Conservation (phyloP, 2,797 vertebrate species). For the Pelobates cultripes region DNA sequence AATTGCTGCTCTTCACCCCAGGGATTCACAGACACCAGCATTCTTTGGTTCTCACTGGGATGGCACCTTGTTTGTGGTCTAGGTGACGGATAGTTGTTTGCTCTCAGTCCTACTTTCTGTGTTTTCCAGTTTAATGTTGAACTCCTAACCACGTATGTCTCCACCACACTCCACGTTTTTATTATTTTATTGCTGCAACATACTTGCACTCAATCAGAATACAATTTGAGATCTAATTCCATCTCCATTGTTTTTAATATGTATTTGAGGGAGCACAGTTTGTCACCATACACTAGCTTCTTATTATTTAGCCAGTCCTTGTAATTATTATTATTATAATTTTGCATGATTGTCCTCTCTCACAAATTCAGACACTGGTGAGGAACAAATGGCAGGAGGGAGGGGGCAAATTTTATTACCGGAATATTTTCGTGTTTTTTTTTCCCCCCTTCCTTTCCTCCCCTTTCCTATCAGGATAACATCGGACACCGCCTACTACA, state of each 20-base stretch:
- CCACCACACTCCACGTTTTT: conserved; percentile 28
- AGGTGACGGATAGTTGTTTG: conserved; percentile 54
- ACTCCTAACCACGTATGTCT: conserved; percentile 37
- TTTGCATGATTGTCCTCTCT: conserved; percentile 79
- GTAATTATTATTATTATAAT: conserved; percentile 56
- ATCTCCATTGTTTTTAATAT: conserved; percentile 73
- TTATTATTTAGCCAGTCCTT: conserved; percentile 23
- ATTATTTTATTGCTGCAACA: conserved; percentile 27
- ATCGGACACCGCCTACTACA: conserved; percentile 98
- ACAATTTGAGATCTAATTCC: conserved; percentile 12
- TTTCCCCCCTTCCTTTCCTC: conserved; percentile 57
- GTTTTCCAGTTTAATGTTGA: conserved; percentile 43
- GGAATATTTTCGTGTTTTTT: conserved; percentile 85
- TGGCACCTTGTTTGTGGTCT: conserved; percentile 31
- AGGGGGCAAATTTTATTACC: conserved; percentile 98
- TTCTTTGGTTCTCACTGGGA: conserved; percentile 43
- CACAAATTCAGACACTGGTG: conserved; percentile 76
- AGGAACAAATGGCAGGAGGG: conserved; percentile 72
- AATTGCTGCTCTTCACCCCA: too few relatives aligned
- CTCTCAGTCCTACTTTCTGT: conserved; percentile 29
- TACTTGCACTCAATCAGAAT: conserved; percentile 11
- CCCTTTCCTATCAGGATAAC: conserved; percentile 95
- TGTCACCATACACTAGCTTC: conserved; percentile 74
- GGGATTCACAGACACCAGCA: too few relatives aligned
- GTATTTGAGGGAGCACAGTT: conserved; percentile 75